Evolutionary conservation across 2,888 invertebrate species (phyloP).

Genomic region (Rhamnusium bicolor): DNA sequence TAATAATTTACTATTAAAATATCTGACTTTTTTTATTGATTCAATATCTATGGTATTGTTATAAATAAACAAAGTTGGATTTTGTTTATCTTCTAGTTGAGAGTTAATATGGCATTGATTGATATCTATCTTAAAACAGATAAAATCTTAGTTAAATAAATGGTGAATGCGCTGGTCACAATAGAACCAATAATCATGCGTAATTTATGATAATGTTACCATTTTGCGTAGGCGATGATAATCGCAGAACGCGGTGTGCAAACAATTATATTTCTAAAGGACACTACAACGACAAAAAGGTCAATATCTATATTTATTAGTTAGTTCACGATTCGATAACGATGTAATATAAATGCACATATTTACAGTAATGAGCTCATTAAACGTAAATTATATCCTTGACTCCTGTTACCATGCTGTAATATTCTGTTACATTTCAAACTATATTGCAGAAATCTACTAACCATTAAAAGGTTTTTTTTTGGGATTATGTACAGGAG

Average conservation of each 20-base stretch:
- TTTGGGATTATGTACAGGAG: no score
- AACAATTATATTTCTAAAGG: not conserved
- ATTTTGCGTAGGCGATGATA: not conserved
- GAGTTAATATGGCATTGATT: not conserved
- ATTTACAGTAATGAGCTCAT: conserved; percentile 24
- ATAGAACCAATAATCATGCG: not conserved
- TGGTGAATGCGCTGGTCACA: not conserved
- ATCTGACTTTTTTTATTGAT: no score
- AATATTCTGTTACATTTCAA: not conserved
- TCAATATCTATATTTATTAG: conserved; percentile 7
- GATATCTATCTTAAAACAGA: no score
- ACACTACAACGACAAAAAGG: not conserved
- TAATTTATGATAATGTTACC: not conserved
- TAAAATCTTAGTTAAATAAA: not conserved
- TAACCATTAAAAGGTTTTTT: no score
- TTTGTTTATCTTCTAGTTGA: no score
- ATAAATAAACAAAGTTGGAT: no score
- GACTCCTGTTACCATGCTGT: not conserved
- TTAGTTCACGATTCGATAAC: conserved; percentile 15
- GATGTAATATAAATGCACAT: conserved; percentile 14
- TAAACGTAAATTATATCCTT: conserved; percentile 19
- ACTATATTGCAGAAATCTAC: no score
- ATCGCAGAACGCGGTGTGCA: not conserved
- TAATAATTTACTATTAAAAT: no score
- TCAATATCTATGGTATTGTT: no score